Evolutionary conservation across 1,140 invertebrate species (phyloP).

Genomic region (Saxidomus purpurata): DNA sequence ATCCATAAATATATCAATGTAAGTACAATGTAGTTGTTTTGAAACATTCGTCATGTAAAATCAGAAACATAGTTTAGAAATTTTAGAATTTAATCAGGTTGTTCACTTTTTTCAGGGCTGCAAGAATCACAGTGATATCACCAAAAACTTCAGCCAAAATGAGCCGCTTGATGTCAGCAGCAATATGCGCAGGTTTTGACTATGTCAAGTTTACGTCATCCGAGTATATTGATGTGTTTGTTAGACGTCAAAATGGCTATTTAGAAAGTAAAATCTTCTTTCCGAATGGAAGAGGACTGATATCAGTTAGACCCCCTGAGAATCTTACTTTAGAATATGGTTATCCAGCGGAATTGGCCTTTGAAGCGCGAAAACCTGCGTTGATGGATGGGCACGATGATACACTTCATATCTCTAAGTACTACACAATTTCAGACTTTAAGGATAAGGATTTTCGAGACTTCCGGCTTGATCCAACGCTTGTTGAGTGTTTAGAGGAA

Average conservation of each 20-base stretch:
- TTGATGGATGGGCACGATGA: background rate
- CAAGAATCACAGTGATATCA: background rate
- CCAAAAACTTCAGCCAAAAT: background rate
- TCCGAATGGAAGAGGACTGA: background rate
- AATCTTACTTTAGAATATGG: background rate
- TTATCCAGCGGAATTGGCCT: background rate
- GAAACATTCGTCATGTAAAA: no score
- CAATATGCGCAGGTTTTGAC: conserved; percentile 6
- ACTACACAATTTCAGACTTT: background rate
- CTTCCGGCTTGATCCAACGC: background rate
- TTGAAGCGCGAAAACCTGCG: background rate
- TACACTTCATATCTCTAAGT: background rate
- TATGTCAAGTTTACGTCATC: background rate
- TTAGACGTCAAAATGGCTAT: background rate
- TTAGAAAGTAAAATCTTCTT: background rate
- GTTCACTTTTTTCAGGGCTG: background rate
- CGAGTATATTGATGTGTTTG: background rate
- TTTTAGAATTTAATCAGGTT: no score
- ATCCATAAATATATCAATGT: no score
- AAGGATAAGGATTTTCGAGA: background rate
- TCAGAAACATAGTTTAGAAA: no score
- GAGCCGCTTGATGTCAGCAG: background rate
- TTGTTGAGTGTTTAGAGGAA: conserved; percentile 7
- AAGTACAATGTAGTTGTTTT: no score
- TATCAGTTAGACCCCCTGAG: background rate